Base-by-base conservation (phyloP, 2,113 vertebrate species). In the Bambusicola thoracicus region DNA sequence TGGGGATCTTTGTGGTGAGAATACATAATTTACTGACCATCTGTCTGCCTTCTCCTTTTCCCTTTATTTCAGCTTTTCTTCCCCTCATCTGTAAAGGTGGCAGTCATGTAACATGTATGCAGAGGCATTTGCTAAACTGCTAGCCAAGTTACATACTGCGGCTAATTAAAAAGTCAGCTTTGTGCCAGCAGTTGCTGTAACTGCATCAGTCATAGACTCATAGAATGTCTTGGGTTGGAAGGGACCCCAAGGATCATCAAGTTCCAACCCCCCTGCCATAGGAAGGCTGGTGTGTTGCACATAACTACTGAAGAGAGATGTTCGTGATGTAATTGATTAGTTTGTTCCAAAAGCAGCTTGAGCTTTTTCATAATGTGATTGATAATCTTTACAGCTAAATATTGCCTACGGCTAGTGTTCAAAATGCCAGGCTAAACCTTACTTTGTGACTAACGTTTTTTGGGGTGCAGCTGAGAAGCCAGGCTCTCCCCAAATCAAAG, bases 1-100 rank as follows among this genome's bases (percentile, higher is more conserved):
- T 94, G 41, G 48, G 55, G 65, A 72, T 81, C 13, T 92, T 59
- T 88, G 78, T 3, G 3, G 40, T 87, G 72, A 76, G 70, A 68
- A 46, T 51, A 49, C 66, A 48, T 77, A 67, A 76, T 94, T 93
- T 88, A 78, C 51, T 82, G 87, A 55, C 82, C 85, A 83, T 91
- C 90, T 96, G 95, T 73, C 32, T 77, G n/a, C 56, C 32, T 92
- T 70, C 85, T 36, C 46, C 46, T 70, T 49, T 65, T 34, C 27
- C 30, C 77, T 67, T 84, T 34, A 13, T 84, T 90, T 48, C 56
- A 61, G 30, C 32, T 61, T 61, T 76, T 48, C 19, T 48, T 38
- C 13, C 25, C 34, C 25, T 38, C 18, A 38, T 20, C 34, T 92
- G 65, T 44, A 69, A 79, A 87, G 36, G 49, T 72, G 24, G 40